Base-by-base conservation (phyloP, 2,888 invertebrate species). In the Drosophila austrosaltans region DNA sequence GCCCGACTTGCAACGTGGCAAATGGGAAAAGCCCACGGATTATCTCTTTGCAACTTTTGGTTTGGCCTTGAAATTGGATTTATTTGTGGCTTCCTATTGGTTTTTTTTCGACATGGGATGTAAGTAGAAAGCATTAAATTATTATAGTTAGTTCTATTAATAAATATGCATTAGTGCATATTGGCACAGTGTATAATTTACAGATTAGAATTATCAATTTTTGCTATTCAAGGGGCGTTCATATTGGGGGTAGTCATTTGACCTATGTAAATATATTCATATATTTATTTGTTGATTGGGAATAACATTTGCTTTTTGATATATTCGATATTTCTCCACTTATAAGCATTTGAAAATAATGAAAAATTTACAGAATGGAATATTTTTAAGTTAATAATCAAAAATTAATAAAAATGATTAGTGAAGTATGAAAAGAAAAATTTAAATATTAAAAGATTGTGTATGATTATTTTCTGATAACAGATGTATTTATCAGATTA, bases 11-110 rank as follows among this genome's bases (percentile, higher is more conserved):
- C 69, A 75, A 4, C 92, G 94, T 53, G 96, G 96, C 56, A 94
- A 94, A 79, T 97, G 96, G 96, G 94, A 94, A 53, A 94, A 93
- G 70, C 95, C 96, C 90, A 93, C 94, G 59, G 97, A 97, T 91
- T 97, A 96, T 90, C 92, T 97, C 36, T 93, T 96, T 69, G 96
- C 96, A 53, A 96, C 96, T 86, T 94, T 96, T 58, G 96, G 96
- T 3, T 96, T 96, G 79, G 96, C 96, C 2, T 96, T 97, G 53
- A 96, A 96, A 56, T 94, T 97, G 70, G 96, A 96, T 76, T 95
- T 96, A 87, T 94, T 97, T 44, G 95, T 95, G 74, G 95, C 96
- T 91, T 96, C 89, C 0, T 85, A 82, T 79, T 82, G 87, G 71
- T 74, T 85, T 6, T 84, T 80, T 25, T 73, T 65, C 10, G 84